Percentiles rank a stretch among this genome's conserved stretches.
Conservation (phyloP, 2,113 vertebrate species). For the Labrus mixtus region DNA sequence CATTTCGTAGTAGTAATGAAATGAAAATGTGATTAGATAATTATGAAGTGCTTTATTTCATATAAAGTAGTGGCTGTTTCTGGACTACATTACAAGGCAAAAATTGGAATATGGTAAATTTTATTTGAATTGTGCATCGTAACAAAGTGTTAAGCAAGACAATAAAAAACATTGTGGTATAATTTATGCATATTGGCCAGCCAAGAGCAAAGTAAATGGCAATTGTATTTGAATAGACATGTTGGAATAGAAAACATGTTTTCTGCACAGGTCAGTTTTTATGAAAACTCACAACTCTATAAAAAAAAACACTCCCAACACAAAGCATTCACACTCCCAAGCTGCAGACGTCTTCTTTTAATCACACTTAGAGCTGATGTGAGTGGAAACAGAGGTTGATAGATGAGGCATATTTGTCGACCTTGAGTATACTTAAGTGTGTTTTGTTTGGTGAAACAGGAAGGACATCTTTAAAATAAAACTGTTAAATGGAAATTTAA, state of each 20-base stretch:
- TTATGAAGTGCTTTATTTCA: too few species aligned
- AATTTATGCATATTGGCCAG: slow-evolving; percentile 40
- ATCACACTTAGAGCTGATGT: not conserved
- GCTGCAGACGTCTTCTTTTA: slow-evolving; percentile 1
- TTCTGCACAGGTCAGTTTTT: not conserved
- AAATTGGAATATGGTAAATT: slow-evolving; percentile 19
- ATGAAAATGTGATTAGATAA: too few species aligned
- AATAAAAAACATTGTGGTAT: not conserved
- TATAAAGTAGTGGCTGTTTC: not conserved
- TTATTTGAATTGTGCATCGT: slow-evolving; percentile 27
- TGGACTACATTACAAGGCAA: not conserved
- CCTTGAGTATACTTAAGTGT: not conserved
- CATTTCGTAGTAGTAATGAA: not conserved
- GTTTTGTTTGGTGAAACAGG: too few species aligned
- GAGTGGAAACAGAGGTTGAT: slow-evolving; percentile 13
- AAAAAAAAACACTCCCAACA: not conserved
- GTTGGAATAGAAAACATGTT: not conserved
- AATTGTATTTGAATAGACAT: not conserved
- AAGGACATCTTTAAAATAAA: too few species aligned
- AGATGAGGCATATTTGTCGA: slow-evolving; percentile 1
- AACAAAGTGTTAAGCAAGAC: slow-evolving; percentile 18
- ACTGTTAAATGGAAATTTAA: too few species aligned
- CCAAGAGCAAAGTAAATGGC: slow-evolving; percentile 26
- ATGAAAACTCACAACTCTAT: too few species aligned
- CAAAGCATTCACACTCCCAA: not conserved